Evolutionary conservation across 1,140 invertebrate genomes (phyloP), one percentile per base, ranked within the genome.

Genomic region (Paramacrobiotus metropolitanus): DNA sequence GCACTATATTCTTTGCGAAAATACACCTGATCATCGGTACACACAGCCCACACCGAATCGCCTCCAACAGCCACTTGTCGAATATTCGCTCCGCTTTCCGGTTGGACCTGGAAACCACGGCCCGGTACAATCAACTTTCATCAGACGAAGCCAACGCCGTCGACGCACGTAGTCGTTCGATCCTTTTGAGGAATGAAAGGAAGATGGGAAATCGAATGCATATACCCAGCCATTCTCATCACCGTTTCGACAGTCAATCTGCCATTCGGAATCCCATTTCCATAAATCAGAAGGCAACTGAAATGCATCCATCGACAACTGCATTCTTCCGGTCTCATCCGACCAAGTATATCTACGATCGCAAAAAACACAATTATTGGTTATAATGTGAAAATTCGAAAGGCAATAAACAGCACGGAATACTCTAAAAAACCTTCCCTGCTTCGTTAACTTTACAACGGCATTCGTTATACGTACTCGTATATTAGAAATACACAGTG

Each of bases 191-290:
- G 80, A 79, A 71, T 91, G 87, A 72, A 87, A 92, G 28, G 79
- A 79, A 0, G 82, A 80, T 2, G 86, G 86, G 71, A 91, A 92
- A 73, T 92, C 87, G 1, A 85, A 83, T 1, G 87, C 86, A 75
- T 92, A 92, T 70, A 92, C 88, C 89, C 89, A 93, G 1, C 88
- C 88, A 66, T 91, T 85, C 62, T 79, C 78, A 73, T 92, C 87
- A 1, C 86, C 84, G 1, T 87, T 82, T 70, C 84, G 82, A 70
- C 85, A 91, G 72, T 92, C 87, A 15, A 90, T 78, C 48, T 18
- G 15, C 48, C 48, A 55, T 4, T 55, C 48, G 48, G 48, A 18
- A 15, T 55, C 82, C 88, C 88, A 93, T 67, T 85, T 82, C 84
- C 87, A 93, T 67, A 86, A 83, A 65, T 80, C 81, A 28, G 84